A percentile compares a stretch with the other conserved stretches of the same genome.
These are phyloP conservation scores for Momotus momota DNA, from an alignment of 2,797 vertebrate species.

Conservation along the genomic window DNA sequence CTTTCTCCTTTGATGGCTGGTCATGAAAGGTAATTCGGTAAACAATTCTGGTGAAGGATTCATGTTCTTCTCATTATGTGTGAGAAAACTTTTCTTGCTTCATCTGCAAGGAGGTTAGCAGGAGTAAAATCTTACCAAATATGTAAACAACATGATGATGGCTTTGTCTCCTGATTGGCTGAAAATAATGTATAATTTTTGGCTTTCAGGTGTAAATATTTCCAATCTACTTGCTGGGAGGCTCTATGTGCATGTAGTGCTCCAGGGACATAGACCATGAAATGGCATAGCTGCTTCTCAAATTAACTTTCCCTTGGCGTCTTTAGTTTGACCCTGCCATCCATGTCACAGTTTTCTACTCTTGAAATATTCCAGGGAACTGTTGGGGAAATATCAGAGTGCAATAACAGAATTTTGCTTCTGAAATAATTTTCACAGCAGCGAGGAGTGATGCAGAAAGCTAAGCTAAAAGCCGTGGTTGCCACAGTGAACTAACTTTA, in stretches of 20 bases:
- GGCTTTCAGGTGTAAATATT: not conserved
- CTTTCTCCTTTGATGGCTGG: not conserved
- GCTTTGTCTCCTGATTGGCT: not conserved
- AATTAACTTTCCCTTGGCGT: not conserved
- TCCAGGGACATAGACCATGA: not conserved
- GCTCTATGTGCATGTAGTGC: not conserved
- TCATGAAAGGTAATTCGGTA: not conserved
- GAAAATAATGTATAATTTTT: not conserved
- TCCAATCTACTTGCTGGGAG: not conserved
- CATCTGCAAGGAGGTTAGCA: not conserved
- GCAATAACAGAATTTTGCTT: not conserved
- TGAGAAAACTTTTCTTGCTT: slow-evolving; percentile 15
- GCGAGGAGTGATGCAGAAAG: rapidly evolving
- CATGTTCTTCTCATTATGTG: not conserved
- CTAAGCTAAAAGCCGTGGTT: not conserved
- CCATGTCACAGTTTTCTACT: not conserved
- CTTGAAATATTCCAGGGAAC: not conserved
- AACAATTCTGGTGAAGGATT: slow-evolving; percentile 32
- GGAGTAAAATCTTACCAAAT: not conserved
- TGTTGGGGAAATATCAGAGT: not conserved
- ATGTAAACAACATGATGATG: not conserved
- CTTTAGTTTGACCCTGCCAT: not conserved
- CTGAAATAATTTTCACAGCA: not conserved
- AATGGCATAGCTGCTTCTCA: not conserved
- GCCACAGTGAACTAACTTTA: not conserved